These are phyloP conservation scores for Valencia hispanica DNA, from an alignment of 2,797 vertebrate genomes.

Conservation along the genomic window DNA sequence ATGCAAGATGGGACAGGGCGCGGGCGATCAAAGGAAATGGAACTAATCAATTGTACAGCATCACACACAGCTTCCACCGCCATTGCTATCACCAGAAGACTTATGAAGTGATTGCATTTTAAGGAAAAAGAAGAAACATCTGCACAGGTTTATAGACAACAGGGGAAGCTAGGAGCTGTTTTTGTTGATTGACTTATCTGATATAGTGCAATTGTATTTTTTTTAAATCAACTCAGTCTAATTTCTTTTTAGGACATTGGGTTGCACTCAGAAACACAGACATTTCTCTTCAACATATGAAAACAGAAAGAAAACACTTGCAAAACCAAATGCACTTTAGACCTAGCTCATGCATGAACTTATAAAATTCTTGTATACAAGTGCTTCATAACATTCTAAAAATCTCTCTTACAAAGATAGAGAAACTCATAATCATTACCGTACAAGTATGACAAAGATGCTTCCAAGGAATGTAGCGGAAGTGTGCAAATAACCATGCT, in stretches of 20 bases:
- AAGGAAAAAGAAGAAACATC: constrained; percentile 31
- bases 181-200: constrained; percentile 13
- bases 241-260: not conserved
- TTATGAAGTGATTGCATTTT: constrained; percentile 54
- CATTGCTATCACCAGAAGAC: constrained; percentile 30
- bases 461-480: constrained; percentile 7
- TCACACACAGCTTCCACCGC: constrained; percentile 57
- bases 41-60: constrained; percentile 79
- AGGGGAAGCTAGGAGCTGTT: constrained; percentile 27
- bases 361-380: not conserved
- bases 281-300: not conserved
- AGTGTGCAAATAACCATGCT: constrained; percentile 7
- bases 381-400: not conserved
- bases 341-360: not conserved
- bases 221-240: not conserved
- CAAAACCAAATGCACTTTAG: constrained; percentile 9
- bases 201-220: constrained; percentile 2
- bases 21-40: constrained; percentile 78
- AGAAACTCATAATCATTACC: not conserved
- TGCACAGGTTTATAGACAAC: constrained; percentile 27
- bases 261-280: constrained; percentile 6
- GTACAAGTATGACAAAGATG: constrained; percentile 25
- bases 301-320: not conserved
- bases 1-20: constrained; percentile 68
- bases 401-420: not conserved